phyloP scores from a whole-genome alignment of 2,797 vertebrate species.

The Pygocentrus nattereri region DNA sequence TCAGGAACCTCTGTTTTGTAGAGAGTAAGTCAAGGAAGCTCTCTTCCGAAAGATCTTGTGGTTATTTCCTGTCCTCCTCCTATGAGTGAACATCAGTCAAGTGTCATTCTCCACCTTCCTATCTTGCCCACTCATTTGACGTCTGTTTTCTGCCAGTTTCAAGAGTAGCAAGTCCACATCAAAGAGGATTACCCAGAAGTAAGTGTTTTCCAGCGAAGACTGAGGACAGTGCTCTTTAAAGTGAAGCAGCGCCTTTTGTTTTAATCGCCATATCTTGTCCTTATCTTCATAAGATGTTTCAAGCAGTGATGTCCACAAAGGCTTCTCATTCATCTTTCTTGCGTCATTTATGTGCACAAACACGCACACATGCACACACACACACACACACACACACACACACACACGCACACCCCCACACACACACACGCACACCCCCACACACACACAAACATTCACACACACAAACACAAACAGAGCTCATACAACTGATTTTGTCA shows the following conservation, averaged over 20 bases:
- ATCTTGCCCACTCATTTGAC: slow-evolving; percentile 36
- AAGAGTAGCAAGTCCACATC: slow-evolving; percentile 40
- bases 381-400: slow-evolving; percentile 13
- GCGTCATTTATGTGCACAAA: no score
- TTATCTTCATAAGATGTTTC: background rate
- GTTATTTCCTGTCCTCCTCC: background rate
- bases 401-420: slow-evolving; percentile 4
- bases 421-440: slow-evolving; percentile 29
- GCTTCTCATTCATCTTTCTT: background rate
- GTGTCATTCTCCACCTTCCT: background rate
- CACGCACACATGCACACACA: background rate
- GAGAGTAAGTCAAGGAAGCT: background rate
- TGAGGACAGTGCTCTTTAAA: background rate
- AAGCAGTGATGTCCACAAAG: background rate
- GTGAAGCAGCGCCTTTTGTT: background rate
- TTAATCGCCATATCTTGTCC: background rate
- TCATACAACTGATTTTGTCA: slow-evolving; percentile 68
- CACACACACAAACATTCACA: background rate
- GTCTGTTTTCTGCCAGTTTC: slow-evolving; percentile 26
- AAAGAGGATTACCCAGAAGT: slow-evolving; percentile 41
- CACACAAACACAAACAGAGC: slow-evolving; percentile 36
- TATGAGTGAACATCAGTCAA: background rate
- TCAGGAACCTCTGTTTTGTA: background rate
- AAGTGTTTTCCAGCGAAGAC: slow-evolving; percentile 18
- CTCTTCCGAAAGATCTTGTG: background rate